These are phyloP conservation scores for Solen grandis DNA, from an alignment of 1,140 invertebrate species.

Conservation along the genomic window DNA sequence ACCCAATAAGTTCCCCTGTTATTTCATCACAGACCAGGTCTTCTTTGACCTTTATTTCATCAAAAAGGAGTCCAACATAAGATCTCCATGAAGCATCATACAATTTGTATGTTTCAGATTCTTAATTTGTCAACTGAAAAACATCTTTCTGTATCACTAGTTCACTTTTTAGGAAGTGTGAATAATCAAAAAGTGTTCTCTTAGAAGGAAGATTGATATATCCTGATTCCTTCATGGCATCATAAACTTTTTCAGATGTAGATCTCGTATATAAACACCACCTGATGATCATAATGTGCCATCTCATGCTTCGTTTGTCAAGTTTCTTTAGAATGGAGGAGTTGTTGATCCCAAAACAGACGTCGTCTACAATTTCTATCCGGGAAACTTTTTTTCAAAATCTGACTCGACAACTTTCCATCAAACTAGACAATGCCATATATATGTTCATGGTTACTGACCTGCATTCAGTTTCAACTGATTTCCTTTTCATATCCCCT, in stretches of 20 bases:
- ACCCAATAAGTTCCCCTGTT: slow-evolving; percentile 55
- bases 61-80: slow-evolving; percentile 54
- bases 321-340: not conserved
- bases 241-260: slow-evolving; percentile 46
- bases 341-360: slow-evolving; percentile 44
- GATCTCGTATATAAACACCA: slow-evolving; percentile 51
- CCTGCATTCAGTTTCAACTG: not conserved
- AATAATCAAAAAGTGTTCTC: slow-evolving; percentile 59
- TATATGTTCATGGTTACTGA: not conserved
- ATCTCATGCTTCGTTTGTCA: slow-evolving; percentile 48
- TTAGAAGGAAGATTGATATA: slow-evolving; percentile 49
- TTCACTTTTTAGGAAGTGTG: slow-evolving; percentile 55
- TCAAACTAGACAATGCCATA: slow-evolving; percentile 6
- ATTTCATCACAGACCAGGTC: slow-evolving; percentile 60
- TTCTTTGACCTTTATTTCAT: slow-evolving; percentile 55
- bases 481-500: not conserved
- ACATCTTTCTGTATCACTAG: slow-evolving; percentile 43
- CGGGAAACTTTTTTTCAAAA: slow-evolving; percentile 22
- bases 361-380: slow-evolving; percentile 17
- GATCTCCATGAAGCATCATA: slow-evolving; percentile 6
- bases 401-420: not conserved
- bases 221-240: slow-evolving; percentile 52
- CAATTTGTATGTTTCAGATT: slow-evolving; percentile 42
- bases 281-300: slow-evolving; percentile 61
- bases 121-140: slow-evolving; percentile 35